Base-by-base conservation (phyloP, 2,113 vertebrate species). In the Cervus canadensis region DNA sequence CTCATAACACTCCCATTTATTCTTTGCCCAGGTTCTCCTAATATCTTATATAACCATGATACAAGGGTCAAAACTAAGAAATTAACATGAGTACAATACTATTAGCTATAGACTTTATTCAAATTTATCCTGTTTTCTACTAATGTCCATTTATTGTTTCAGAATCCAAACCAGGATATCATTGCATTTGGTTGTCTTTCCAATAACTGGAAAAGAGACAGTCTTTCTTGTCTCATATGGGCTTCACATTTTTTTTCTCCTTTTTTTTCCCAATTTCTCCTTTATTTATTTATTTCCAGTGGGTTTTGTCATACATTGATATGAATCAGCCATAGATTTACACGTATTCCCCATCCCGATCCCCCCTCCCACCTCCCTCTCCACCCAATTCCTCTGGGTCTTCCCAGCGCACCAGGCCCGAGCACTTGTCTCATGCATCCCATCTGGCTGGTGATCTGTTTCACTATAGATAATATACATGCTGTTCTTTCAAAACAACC, bases 41-140 rank as follows among this genome's bases (percentile, higher is more conserved):
- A 82, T 94, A 28, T 79, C 30, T 76, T 83, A 56, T 6, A 88
- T 71, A 67, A 23, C 11, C 45, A 62, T 86, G 25, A 15, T 15
- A 43, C 6, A 97, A 64, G 74, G 17, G 60, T 92, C 33, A 86
- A 94, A 94, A 89, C 33, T 91, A 91, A 90, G 26, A 86, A 93
- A 83, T n/a, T 81, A 50, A 76, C 16, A 30, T 50, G 64, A 17
- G 5, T 40, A 89, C 13, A 91, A 64, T 79, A 89, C 7, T 81
- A 36, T 67, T 89, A 79, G 57, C 28, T 95, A 17, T 40, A 50
- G 25, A 62, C 45, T 89, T 85, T 95, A 60, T 45, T 85, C 21
- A 85, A 48, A 74, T 94, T 84, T 91, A 21, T 40, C 28, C n/a
- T 88, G 12, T 60, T 86, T 89, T 93, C 78, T 43, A 59, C 25